Conservation (phyloP, 2,888 invertebrate genomes). For the Oconnorella tubifera region DNA sequence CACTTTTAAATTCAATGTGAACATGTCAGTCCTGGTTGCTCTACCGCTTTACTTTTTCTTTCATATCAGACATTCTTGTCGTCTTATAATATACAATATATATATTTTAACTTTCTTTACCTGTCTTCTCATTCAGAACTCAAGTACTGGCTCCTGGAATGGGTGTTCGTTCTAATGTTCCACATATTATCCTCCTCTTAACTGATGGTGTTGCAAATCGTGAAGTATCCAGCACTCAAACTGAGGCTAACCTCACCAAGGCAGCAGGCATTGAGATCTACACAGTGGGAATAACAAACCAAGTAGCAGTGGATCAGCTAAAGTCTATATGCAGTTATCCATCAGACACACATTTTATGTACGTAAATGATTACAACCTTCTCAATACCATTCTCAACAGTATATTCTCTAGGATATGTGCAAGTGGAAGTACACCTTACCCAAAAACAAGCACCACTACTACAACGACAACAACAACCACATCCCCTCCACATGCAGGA, state of each 20-base stretch:
- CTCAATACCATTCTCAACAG: conserved; percentile 9
- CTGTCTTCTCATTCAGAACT: no score
- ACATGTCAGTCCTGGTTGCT: no score
- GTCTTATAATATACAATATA: no score
- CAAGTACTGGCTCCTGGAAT: no score
- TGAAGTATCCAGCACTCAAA: conserved; percentile 13
- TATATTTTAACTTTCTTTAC: no score
- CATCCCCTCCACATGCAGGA: conserved; percentile 27
- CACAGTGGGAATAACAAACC: conserved; percentile 23
- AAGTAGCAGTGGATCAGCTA: conserved; percentile 14
- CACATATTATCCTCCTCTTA: conserved; percentile 24
- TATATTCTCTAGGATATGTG: conserved; percentile 18
- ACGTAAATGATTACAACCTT: conserved; percentile 8
- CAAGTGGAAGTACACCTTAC: conserved; percentile 10
- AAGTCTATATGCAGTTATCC: conserved; percentile 9
- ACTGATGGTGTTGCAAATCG: conserved; percentile 29
- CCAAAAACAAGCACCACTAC: conserved; percentile 18
- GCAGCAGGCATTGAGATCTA: conserved; percentile 17
- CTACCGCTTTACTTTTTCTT: no score
- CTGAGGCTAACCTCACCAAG: conserved; percentile 21
- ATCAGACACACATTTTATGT: conserved; percentile 11
- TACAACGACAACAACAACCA: conserved; percentile 25
- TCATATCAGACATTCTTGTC: no score
- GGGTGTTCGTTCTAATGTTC: conserved; percentile 20
- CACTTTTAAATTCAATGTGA: no score